Conservation (phyloP, 2,113 vertebrate genomes). For the Datnioides undecimradiatus region DNA sequence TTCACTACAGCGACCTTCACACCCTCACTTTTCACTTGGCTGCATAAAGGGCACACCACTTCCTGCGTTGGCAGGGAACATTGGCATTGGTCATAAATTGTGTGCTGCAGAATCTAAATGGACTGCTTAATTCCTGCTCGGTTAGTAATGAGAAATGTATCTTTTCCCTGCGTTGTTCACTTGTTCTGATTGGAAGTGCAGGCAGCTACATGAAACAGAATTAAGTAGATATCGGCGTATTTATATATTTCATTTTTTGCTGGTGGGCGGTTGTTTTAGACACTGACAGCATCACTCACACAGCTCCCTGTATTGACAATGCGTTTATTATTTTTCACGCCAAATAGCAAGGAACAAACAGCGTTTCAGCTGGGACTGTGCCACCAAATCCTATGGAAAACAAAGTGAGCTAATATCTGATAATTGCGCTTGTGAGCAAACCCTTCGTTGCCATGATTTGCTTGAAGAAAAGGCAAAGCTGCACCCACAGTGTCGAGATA, state of each 20-base stretch:
- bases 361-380: constrained; percentile 20
- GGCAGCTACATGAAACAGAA: background rate
- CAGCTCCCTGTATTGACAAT: background rate
- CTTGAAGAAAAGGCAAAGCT: constrained; percentile 9
- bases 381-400: constrained; percentile 37
- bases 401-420: constrained; percentile 33
- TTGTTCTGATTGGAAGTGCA: background rate
- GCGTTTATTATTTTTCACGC: constrained; percentile 23
- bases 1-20: constrained; percentile 12
- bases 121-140: constrained; percentile 3
- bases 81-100: constrained; percentile 21
- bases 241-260: background rate
- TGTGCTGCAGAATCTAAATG: constrained; percentile 17
- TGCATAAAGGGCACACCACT: constrained; percentile 23
- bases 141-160: background rate
- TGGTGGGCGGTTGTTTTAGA: background rate
- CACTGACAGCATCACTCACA: background rate
- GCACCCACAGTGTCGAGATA: background rate
- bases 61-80: constrained; percentile 8
- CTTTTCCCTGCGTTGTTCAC: background rate
- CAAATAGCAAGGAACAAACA: constrained; percentile 36
- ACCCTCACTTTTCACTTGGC: constrained; percentile 32
- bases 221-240: background rate
- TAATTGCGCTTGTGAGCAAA: constrained; percentile 36
- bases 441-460: constrained; percentile 1